Evolutionary conservation across 2,797 vertebrate species (phyloP).

Genomic region (Rhinichthys osculus): DNA sequence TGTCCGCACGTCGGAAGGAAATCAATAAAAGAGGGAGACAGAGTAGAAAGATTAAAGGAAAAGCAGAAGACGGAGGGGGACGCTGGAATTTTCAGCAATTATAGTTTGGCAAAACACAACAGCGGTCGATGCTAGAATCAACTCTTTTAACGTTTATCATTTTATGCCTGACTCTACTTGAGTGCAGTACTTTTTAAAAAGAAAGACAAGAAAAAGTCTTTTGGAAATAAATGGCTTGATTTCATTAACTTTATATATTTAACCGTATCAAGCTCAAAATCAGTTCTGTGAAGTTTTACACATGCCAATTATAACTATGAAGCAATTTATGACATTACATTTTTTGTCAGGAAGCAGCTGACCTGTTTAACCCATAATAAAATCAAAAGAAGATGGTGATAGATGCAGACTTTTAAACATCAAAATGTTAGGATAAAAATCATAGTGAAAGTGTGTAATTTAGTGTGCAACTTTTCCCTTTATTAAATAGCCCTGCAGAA

Average conservation of each 20-base stretch:
- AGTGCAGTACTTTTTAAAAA: not conserved
- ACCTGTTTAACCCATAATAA: conserved; percentile 15
- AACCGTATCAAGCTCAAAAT: conserved; percentile 9
- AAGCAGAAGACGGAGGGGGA: conserved; percentile 40
- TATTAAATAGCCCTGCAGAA: not conserved
- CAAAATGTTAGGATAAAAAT: not conserved
- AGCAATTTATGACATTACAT: conserved; percentile 2
- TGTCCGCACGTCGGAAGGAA: conserved; percentile 77
- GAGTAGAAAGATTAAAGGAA: conserved; percentile 72
- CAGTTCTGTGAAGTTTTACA: conserved; percentile 4
- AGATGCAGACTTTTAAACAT: not conserved
- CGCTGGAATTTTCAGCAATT: conserved; percentile 54
- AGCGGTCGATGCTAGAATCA: conserved; percentile 50
- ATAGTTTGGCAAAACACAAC: conserved; percentile 55
- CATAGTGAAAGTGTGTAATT: not conserved
- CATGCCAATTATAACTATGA: not conserved
- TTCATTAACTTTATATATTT: not conserved
- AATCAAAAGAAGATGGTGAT: not conserved
- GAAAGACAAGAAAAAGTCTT: not conserved
- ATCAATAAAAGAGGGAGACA: conserved; percentile 70
- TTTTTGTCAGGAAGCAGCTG: conserved; percentile 26
- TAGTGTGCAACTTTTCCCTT: too few relatives aligned
- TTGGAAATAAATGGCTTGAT: not conserved
- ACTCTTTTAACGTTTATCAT: conserved; percentile 45
- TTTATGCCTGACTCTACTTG: not conserved